Base-by-base conservation (phyloP, 2,797 vertebrate species). In the Diglossa cyanea region DNA sequence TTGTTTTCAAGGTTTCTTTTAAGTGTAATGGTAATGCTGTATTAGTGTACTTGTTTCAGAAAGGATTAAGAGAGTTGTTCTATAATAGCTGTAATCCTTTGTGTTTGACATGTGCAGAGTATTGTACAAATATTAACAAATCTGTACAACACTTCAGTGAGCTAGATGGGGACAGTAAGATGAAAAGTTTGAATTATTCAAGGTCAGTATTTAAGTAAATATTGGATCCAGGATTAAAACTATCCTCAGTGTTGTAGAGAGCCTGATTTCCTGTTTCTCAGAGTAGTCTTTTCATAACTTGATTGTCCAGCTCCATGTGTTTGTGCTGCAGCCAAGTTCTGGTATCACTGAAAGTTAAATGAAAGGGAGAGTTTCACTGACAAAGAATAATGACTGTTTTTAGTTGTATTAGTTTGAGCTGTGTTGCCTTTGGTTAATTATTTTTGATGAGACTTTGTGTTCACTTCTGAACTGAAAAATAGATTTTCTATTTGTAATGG, bases 121-220 rank as follows among this genome's bases (percentile, higher is more conserved):
- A 67, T 74, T 87, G 55, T 80, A 75, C 74, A 95, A 95, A 95
- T 92, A 91, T 93, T 94, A 95, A 72, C 78, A 94, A 79, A 94
- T 57, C 75, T 83, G 53, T 35, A 84, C 50, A 83, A 44, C 25
- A n/a, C 75, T 91, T 89, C 35, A 74, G 28, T 87, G 61, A 28
- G 74, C 61, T 85, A 86, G 72, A 66, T 90, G 45, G 37, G 55
- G 19, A 85, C 77, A 72, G 39, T 37, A 42, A 72, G 71, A 87
- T 72, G 81, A 75, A 91, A 93, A 91, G 75, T 72, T 77, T 83
- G 87, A 92, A 66, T 93, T 91, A 48, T 26, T 88, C 94, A 84
- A 50, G 72, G 68, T 90, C 73, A 70, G 4, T 80, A 55, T 88
- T 89, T 80, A 40, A 81, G 79, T 92, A 93, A 95, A 93, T 89